Evolutionary conservation across 2,797 vertebrate genomes (phyloP).

Genomic region (Decapterus maruadsi): DNA sequence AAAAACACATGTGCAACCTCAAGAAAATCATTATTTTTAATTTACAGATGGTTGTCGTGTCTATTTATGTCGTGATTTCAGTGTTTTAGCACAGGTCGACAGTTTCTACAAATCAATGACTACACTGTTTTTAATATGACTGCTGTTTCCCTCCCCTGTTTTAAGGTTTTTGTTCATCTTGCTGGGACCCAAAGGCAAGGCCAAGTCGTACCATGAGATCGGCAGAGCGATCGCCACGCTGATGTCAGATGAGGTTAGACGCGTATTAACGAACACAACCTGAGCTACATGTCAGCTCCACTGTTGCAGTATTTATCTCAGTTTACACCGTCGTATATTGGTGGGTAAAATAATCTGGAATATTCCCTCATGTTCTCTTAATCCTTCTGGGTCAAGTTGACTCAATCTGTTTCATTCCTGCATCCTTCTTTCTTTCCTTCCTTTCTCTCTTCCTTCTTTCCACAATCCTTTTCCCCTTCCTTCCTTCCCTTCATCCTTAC

Average conservation of each 20-base stretch:
- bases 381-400: too few species aligned
- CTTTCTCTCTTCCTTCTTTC: too few species aligned
- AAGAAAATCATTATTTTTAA: too few species aligned
- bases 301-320: not conserved
- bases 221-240: slow-evolving; percentile 97
- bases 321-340: not conserved
- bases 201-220: slow-evolving; percentile 98
- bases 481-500: too few species aligned
- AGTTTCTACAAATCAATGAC: too few species aligned
- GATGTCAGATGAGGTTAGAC: slow-evolving; percentile 97
- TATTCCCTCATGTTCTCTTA: too few species aligned
- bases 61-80: too few species aligned
- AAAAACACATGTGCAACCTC: not conserved
- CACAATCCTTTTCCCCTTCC: too few species aligned
- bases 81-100: too few species aligned
- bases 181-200: slow-evolving; percentile 98
- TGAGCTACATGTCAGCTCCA: not conserved
- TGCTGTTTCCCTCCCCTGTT: not conserved
- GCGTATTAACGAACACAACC: not conserved
- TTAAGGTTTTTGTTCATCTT: slow-evolving; percentile 97
- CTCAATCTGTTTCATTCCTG: too few species aligned
- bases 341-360: not conserved
- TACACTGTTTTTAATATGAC: not conserved
- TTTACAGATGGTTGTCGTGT: too few species aligned
- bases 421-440: too few species aligned